Evolutionary conservation across 37 sponge, comb jelly and placozoan species (phyloP), one percentile per base, ranked within the genome.

Genomic region (Spongilla lacustris): DNA sequence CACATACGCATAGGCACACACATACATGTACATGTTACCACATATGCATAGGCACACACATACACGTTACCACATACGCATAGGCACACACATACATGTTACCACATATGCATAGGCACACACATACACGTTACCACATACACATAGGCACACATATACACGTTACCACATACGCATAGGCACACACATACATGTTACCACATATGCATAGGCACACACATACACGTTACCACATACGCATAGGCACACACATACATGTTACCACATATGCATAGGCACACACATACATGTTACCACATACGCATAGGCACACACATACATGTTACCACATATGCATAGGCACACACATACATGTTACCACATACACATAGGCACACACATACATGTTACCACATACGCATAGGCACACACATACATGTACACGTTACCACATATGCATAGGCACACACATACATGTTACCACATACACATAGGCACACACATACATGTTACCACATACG

Each of bases 11-110:
- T n/a, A n/a, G n/a, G n/a, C n/a, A n/a, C 46, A 46, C 46, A 78
- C 25, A 37, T 8, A 26, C n/a, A 58, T 17, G 1, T 17, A 58
- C 21, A 58, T 17, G 11, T 27, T 67, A 94, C 94, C 92, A 81
- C 68, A 66, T 91, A 95, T 17, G 22, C 69, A 0, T 50, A n/a
- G n/a, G n/a, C n/a, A n/a, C n/a, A n/a, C n/a, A n/a, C n/a, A n/a
- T n/a, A n/a, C n/a, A n/a, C n/a, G n/a, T n/a, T n/a, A n/a, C n/a
- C n/a, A n/a, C n/a, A n/a, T 14, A 58, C 58, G 36, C 37, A 78
- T 11, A 26, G 50, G 3, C n/a, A n/a, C 41, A 24, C 58, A 58
- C 58, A 79, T 11, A 50, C 30, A 30, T 9, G 11, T 14, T 1
- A 13, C 12, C 21, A 58, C 58, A 58, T 58, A 58, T 6, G 6